These are phyloP conservation scores for Anas platyrhynchos DNA, from an alignment of 2,113 vertebrate genomes.

Conservation along the genomic window DNA sequence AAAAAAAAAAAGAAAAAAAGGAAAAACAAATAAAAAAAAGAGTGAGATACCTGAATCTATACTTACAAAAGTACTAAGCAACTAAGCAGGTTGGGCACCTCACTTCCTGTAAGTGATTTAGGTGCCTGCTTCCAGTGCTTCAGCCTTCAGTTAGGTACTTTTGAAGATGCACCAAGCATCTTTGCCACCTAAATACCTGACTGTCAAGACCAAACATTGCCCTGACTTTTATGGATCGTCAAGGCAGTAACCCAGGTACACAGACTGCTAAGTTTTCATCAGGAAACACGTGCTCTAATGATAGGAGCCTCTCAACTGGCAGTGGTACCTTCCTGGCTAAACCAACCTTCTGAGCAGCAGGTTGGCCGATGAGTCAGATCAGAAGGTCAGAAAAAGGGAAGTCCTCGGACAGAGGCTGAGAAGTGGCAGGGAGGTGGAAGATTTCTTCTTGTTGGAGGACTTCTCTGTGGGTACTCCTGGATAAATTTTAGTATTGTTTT, in stretches of 20 bases:
- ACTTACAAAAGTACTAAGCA: neutral
- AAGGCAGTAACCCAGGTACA: neutral
- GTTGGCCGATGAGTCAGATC: neutral
- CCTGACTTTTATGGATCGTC: neutral
- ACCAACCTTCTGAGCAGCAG: neutral
- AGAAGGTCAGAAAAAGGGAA: neutral
- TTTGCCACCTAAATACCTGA: conserved; percentile 25
- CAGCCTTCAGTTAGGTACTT: conserved; percentile 14
- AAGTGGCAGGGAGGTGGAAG: accelerated
- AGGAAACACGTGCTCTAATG: neutral
- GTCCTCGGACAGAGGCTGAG: accelerated
- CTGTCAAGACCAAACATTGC: neutral
- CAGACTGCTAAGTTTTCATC: neutral
- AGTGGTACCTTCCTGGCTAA: neutral
- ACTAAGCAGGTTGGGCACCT: neutral
- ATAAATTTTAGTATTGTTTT: accelerated
- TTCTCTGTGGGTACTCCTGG: neutral
- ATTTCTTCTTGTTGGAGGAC: accelerated
- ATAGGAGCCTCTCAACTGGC: neutral
- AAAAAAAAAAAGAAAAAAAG: neutral
- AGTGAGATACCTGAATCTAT: neutral
- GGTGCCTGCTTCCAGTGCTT: neutral
- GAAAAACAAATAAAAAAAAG: neutral
- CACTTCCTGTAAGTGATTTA: neutral
- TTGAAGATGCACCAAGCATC: neutral